Conservation (phyloP, 2,888 invertebrate species). For the Cheilosia grossa region DNA sequence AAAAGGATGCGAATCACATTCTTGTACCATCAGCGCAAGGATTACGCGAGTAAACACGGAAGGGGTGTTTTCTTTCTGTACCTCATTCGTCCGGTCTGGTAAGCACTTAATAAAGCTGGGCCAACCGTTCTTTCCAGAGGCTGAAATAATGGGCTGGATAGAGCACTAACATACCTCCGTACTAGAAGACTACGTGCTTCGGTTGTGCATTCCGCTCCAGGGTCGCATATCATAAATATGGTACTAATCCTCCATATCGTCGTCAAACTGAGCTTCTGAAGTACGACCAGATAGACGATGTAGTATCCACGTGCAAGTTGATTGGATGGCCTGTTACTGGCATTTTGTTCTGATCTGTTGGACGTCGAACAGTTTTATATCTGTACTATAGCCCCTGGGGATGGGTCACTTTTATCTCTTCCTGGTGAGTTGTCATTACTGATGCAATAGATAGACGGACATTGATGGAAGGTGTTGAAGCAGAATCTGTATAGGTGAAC, state of each 20-base stretch:
- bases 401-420: slow-evolving; percentile 8
- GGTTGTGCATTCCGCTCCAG: slow-evolving; percentile 42
- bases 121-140: slow-evolving; percentile 27
- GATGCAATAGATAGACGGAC: slow-evolving; percentile 60
- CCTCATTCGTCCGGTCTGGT: slow-evolving; percentile 4
- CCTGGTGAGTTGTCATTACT: slow-evolving; percentile 60
- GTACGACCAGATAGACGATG: slow-evolving; percentile 12
- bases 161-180: slow-evolving; percentile 8
- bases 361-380: slow-evolving; percentile 40
- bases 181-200: slow-evolving; percentile 18
- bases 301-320: slow-evolving; percentile 14
- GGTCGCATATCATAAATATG: slow-evolving; percentile 67
- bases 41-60: slow-evolving; percentile 53
- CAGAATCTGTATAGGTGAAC: slow-evolving; percentile 35
- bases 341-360: slow-evolving; percentile 45
- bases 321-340: slow-evolving; percentile 56
- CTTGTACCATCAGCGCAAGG: slow-evolving; percentile 33
- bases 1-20: slow-evolving; percentile 35
- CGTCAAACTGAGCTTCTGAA: slow-evolving; percentile 39
- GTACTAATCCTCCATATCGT: slow-evolving; percentile 57
- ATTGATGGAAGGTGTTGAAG: slow-evolving; percentile 63
- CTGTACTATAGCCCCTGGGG: slow-evolving; percentile 2
- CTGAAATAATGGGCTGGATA: slow-evolving; percentile 21
- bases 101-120: slow-evolving; percentile 48
- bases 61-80: slow-evolving; percentile 13